Evolutionary conservation across 2,888 invertebrate genomes (phyloP).

Genomic region (Dynastes grantii): DNA sequence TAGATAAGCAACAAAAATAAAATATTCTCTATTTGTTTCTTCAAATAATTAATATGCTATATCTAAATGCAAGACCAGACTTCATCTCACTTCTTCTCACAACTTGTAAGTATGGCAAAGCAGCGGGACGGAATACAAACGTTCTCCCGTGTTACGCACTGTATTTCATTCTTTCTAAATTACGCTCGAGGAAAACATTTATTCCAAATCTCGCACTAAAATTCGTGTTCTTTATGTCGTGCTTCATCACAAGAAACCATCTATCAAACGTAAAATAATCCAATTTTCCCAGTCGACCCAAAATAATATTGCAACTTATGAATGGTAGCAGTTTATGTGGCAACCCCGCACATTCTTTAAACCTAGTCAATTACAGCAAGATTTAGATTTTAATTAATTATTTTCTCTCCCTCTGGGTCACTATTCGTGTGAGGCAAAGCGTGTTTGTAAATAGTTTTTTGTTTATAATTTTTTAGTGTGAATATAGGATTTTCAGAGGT

Average conservation of each 20-base stretch:
- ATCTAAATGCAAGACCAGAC: not conserved
- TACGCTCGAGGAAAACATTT: not conserved
- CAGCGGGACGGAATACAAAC: constrained; percentile 55
- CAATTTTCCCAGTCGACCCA: constrained; percentile 26
- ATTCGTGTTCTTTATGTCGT: not conserved
- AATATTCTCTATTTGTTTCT: not conserved
- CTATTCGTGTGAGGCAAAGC: not conserved
- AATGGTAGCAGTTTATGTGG: constrained; percentile 61
- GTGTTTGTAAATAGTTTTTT: constrained; percentile 30
- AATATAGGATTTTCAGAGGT: constrained; percentile 35
- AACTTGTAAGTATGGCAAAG: constrained; percentile 47
- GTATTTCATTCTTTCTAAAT: constrained; percentile 52
- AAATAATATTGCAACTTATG: constrained; percentile 53
- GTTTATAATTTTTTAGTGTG: constrained; percentile 39
- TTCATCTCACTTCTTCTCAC: not conserved
- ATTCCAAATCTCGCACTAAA: not conserved
- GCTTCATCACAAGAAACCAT: not conserved
- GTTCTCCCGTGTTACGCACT: constrained; percentile 65
- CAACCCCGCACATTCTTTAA: constrained; percentile 66
- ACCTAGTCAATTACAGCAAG: constrained; percentile 61
- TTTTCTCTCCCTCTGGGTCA: constrained; percentile 6
- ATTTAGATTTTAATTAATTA: constrained; percentile 48
- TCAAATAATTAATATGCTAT: not conserved
- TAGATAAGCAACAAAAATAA: not conserved
- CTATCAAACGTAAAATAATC: not conserved